These are phyloP conservation scores for Ormyrus rosae DNA, from an alignment of 2,888 invertebrate genomes.

Conservation along the genomic window DNA sequence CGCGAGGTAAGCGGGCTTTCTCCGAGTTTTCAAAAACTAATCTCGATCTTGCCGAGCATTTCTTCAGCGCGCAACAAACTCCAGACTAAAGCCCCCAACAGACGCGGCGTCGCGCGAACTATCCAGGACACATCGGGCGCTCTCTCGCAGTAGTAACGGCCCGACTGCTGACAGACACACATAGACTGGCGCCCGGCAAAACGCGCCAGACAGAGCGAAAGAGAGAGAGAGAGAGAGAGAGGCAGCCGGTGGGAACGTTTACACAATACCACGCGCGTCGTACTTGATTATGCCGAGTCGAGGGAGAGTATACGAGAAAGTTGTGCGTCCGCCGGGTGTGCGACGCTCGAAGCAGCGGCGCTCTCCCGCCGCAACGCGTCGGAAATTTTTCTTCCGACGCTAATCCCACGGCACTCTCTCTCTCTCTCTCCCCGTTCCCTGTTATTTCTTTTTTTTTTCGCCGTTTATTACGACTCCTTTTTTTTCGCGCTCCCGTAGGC, in stretches of 20 bases:
- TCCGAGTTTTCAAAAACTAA: no score
- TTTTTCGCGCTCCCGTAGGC: background rate
- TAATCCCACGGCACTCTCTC: slow-evolving; percentile 1
- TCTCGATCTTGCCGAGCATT: no score
- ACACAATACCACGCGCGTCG: background rate
- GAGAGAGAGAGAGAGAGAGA: slow-evolving; percentile 2
- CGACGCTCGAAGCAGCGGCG: background rate
- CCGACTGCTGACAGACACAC: no score
- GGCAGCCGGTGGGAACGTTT: background rate
- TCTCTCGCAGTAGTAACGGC: no score
- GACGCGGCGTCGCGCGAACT: no score
- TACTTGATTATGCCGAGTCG: slow-evolving; percentile 42
- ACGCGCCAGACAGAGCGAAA: background rate
- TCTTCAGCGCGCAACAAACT: no score
- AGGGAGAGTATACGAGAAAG: background rate
- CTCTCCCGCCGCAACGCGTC: background rate
- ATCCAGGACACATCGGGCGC: no score
- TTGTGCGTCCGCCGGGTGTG: background rate
- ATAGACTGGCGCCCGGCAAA: no score
- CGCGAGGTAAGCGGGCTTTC: no score
- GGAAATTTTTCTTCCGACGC: background rate
- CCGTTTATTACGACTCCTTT: background rate
- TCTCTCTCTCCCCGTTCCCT: background rate
- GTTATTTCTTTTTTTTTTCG: background rate
- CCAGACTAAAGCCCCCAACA: no score